Percentiles rank a stretch among this genome's conserved stretches.
These are phyloP conservation scores for Neolamprologus brichardi DNA, from an alignment of 2,113 vertebrate species.

Conservation along the genomic window DNA sequence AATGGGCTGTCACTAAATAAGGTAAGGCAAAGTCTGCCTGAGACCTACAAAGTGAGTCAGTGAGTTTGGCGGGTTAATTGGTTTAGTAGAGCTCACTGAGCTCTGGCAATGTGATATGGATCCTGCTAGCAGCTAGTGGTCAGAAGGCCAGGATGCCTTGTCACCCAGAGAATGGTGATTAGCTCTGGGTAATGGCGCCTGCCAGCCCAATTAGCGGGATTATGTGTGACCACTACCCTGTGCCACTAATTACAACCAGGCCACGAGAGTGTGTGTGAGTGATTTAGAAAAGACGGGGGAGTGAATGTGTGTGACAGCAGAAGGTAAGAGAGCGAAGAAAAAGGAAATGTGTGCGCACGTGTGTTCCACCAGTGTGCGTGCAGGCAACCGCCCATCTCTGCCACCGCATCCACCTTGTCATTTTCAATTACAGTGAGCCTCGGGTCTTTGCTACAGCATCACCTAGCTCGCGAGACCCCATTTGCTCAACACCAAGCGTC, in stretches of 20 bases:
- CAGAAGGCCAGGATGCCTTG: constrained; percentile 41
- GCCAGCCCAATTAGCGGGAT: constrained; percentile 64
- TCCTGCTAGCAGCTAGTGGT: constrained; percentile 48
- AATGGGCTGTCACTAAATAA: neutral
- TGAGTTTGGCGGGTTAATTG: constrained; percentile 45
- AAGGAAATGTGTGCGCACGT: neutral
- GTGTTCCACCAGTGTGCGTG: neutral
- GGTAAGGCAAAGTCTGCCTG: neutral
- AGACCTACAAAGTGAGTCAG: neutral
- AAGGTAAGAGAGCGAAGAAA: neutral
- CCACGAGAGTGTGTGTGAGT: neutral
- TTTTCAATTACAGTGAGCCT: constrained; percentile 47
- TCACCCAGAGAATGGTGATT: constrained; percentile 59
- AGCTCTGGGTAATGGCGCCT: constrained; percentile 64
- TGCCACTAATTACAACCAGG: constrained; percentile 57
- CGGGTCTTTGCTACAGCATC: constrained; percentile 19
- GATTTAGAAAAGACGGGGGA: neutral
- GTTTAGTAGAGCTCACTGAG: constrained; percentile 18
- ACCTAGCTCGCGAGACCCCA: constrained; percentile 37
- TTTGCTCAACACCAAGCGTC: constrained; percentile 32
- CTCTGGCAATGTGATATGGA: constrained; percentile 31
- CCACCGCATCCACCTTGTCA: constrained; percentile 33
- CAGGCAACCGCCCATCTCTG: constrained; percentile 7
- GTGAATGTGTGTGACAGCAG: neutral
- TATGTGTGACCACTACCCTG: constrained; percentile 60